These are phyloP conservation scores for Drosophila kanekoi DNA, from an alignment of 2,888 invertebrate genomes.

Conservation along the genomic window DNA sequence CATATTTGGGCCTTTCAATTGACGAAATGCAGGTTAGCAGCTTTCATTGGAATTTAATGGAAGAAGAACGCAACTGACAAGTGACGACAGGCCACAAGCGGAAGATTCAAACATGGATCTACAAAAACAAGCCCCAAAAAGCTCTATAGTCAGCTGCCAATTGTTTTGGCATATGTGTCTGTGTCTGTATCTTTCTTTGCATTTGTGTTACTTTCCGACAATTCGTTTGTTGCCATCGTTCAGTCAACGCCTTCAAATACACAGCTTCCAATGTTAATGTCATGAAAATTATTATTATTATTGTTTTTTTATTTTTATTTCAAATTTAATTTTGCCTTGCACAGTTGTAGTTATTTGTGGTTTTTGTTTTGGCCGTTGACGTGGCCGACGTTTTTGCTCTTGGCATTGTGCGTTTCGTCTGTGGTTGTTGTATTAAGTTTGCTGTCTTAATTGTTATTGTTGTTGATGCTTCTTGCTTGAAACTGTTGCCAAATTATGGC, in stretches of 20 bases:
- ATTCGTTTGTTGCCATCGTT: slow-evolving; percentile 36
- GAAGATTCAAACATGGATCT: slow-evolving; percentile 57
- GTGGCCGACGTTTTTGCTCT: slow-evolving; percentile 52
- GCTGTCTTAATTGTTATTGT: slow-evolving; percentile 27
- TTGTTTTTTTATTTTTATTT: slow-evolving; percentile 45
- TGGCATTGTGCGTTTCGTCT: slow-evolving; percentile 65
- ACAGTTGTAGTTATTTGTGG: slow-evolving; percentile 19
- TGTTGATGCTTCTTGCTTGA: slow-evolving; percentile 41
- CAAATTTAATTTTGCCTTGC: slow-evolving; percentile 46
- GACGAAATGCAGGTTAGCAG: slow-evolving; percentile 17
- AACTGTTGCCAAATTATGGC: slow-evolving; percentile 56
- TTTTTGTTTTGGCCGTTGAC: slow-evolving; percentile 37
- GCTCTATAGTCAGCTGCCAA: slow-evolving; percentile 54
- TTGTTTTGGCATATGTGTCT: slow-evolving; percentile 29
- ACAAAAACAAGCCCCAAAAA: slow-evolving; percentile 21
- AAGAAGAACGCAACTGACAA: slow-evolving; percentile 54
- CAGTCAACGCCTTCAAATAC: slow-evolving; percentile 58
- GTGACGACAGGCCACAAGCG: slow-evolving; percentile 57
- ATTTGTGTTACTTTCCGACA: slow-evolving; percentile 12
- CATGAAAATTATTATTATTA: slow-evolving; percentile 70
- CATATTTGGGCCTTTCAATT: slow-evolving; percentile 10
- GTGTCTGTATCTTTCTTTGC: neutral
- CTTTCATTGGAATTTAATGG: slow-evolving; percentile 34
- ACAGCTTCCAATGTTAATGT: slow-evolving; percentile 74
- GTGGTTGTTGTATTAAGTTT: slow-evolving; percentile 45